Evolutionary conservation across 2,113 vertebrate genomes (phyloP).

Genomic region (Gopherus flavomarginatus): DNA sequence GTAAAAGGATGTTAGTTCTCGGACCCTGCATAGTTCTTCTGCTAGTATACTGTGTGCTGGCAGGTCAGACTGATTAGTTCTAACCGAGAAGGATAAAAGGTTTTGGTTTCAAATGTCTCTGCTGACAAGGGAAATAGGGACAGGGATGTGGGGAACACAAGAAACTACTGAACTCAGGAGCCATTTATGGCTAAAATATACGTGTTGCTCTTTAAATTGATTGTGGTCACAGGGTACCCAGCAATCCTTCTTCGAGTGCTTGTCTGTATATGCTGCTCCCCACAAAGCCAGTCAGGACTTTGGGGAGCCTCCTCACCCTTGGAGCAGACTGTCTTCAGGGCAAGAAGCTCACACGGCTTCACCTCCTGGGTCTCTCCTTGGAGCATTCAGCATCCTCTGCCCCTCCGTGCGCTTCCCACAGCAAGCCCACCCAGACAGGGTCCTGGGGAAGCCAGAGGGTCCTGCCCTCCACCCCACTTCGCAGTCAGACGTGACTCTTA

Average conservation of each 20-base stretch:
- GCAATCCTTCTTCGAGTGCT: background rate
- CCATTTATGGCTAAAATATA: background rate
- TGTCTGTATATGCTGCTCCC: too few relatives aligned
- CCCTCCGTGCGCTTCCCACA: too few relatives aligned
- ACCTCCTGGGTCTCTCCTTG: too few relatives aligned
- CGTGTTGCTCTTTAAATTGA: background rate
- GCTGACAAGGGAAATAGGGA: background rate
- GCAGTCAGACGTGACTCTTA: too few relatives aligned
- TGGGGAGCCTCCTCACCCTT: too few relatives aligned
- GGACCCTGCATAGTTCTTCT: background rate
- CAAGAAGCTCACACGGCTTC: too few relatives aligned
- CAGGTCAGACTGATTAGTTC: background rate
- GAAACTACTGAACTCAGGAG: background rate
- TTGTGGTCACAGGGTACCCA: background rate
- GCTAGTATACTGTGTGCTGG: background rate
- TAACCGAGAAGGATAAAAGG: background rate
- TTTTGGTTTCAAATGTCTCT: background rate
- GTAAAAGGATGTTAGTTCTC: background rate
- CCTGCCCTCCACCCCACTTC: too few relatives aligned
- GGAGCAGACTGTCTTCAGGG: too few relatives aligned
- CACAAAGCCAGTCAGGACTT: too few relatives aligned
- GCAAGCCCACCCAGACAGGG: too few relatives aligned
- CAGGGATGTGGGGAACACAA: background rate
- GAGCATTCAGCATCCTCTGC: too few relatives aligned
- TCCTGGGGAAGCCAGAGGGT: too few relatives aligned